Evolutionary conservation across 2,113 vertebrate genomes (phyloP).

Genomic region (Tachysurus vachellii): DNA sequence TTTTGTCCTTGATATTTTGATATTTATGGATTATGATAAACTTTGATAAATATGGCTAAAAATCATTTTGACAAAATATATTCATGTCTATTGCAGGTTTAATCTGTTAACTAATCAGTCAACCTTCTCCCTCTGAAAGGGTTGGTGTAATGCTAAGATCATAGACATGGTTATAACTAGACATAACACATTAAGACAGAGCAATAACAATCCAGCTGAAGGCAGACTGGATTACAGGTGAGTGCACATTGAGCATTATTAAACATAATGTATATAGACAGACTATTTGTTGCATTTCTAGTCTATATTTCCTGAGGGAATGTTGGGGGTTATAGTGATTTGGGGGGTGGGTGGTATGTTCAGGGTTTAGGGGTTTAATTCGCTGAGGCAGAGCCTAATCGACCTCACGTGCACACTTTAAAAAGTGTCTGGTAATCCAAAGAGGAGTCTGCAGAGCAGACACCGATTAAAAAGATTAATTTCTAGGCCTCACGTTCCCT

Average conservation of each 20-base stretch:
- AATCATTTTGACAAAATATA: not conserved
- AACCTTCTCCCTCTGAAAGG: not conserved
- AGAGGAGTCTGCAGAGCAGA: slow-evolving; percentile 71
- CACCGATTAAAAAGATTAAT: slow-evolving; percentile 74
- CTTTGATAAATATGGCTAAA: not conserved
- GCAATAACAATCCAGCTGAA: not conserved
- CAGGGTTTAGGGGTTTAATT: slow-evolving; percentile 12
- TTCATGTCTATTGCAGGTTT: not conserved
- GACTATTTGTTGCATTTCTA: not conserved
- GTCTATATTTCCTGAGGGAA: not conserved
- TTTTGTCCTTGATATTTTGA: not conserved
- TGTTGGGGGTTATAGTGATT: not conserved
- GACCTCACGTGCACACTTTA: slow-evolving; percentile 57
- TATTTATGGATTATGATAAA: no score
- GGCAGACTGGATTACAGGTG: not conserved
- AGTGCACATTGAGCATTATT: not conserved
- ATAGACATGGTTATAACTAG: not conserved
- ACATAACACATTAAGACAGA: not conserved
- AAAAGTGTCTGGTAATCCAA: slow-evolving; percentile 35
- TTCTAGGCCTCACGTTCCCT: slow-evolving; percentile 63
- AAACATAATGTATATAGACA: not conserved
- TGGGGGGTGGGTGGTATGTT: not conserved
- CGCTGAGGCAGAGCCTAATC: not conserved
- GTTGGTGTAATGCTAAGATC: not conserved
- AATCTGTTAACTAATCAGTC: not conserved